These are phyloP conservation scores for Corynorhinus townsendii DNA, from an alignment of 2,113 vertebrate genomes.

Conservation along the genomic window DNA sequence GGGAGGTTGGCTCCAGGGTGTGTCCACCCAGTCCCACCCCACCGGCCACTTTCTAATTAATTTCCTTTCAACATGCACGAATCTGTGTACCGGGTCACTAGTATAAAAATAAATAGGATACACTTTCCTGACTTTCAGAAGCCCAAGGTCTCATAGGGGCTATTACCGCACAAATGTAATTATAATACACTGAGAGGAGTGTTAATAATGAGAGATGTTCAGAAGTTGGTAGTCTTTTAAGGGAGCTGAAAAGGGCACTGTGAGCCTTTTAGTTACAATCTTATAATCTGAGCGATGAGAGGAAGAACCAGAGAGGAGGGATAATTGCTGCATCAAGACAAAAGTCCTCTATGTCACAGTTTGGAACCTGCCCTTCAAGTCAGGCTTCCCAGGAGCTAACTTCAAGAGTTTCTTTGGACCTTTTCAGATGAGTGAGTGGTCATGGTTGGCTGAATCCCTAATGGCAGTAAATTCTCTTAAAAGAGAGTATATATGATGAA, in stretches of 20 bases:
- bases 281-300: neutral
- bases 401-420: neutral
- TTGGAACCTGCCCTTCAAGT: neutral
- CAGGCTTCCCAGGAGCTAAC: neutral
- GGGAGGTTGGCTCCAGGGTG: too few relatives aligned
- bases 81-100: too few relatives aligned
- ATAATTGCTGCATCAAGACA: neutral
- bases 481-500: neutral
- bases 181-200: neutral
- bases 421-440: neutral
- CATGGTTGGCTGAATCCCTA: neutral
- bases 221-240: neutral
- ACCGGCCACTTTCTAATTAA: too few relatives aligned
- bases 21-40: too few relatives aligned
- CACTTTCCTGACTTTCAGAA: neutral
- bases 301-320: neutral
- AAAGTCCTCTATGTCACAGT: neutral
- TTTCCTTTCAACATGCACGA: too few relatives aligned
- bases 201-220: neutral
- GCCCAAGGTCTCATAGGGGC: neutral
- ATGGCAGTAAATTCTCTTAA: neutral
- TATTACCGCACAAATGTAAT: neutral
- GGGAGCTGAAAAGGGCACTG: neutral
- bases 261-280: neutral
- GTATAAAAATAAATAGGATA: neutral